Evolutionary conservation across 2,797 vertebrate genomes (phyloP).

Genomic region (Florisuga fusca): DNA sequence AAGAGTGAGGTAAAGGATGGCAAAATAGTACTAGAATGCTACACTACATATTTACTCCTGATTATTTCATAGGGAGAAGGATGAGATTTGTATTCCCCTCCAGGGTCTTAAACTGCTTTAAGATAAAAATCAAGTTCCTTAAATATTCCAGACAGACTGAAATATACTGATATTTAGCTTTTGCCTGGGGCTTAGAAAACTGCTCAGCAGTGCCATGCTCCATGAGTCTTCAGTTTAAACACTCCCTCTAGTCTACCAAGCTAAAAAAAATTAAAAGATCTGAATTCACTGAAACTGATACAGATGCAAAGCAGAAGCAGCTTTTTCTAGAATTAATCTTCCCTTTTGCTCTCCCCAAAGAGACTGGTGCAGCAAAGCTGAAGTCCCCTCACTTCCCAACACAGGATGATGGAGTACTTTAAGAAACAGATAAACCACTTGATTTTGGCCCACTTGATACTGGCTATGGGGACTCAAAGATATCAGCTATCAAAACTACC

Average conservation of each 20-base stretch:
- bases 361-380: background rate
- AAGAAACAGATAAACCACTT: background rate
- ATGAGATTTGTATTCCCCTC: background rate
- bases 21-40: background rate
- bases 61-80: background rate
- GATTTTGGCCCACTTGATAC: background rate
- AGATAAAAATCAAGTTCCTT: conserved; percentile 19
- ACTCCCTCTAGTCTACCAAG: background rate
- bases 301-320: background rate
- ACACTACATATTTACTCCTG: background rate
- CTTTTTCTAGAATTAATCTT: background rate
- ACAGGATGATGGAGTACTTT: background rate
- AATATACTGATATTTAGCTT: background rate
- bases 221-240: background rate
- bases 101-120: background rate
- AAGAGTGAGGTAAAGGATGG: background rate
- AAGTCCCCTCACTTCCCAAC: background rate
- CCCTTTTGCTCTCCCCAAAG: background rate
- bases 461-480: background rate
- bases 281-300: conserved; percentile 4
- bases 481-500: background rate
- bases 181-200: background rate
- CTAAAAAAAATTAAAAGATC: background rate
- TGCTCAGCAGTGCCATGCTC: background rate
- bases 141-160: conserved; percentile 5